phyloP scores from a whole-genome alignment of 1,140 invertebrate species.

The Drosophila subobscura region DNA sequence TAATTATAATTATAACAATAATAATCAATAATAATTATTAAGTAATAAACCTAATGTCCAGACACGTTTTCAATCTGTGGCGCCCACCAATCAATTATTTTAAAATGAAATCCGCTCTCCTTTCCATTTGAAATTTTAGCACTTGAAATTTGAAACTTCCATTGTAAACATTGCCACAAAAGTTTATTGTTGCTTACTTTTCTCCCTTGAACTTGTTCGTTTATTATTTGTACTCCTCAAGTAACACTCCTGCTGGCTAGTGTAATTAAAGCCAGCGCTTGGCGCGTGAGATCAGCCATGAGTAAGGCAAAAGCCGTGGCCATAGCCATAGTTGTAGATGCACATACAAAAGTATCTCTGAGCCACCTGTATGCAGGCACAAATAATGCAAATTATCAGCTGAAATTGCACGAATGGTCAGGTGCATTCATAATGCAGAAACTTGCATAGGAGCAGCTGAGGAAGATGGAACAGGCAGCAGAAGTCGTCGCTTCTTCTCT shows the following conservation, averaged over 20 bases:
- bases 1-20: too few species aligned
- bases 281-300: constrained; percentile 68
- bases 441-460: neutral
- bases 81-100: too few species aligned
- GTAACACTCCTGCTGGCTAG: constrained; percentile 11
- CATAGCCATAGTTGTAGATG: constrained; percentile 12
- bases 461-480: too few species aligned
- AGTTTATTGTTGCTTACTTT: too few species aligned
- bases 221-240: neutral
- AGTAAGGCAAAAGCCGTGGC: constrained; percentile 31
- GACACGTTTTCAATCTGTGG: too few species aligned
- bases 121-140: neutral
- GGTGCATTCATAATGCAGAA: constrained; percentile 58
- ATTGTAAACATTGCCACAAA: too few species aligned
- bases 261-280: constrained; percentile 67
- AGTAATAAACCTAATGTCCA: too few species aligned
- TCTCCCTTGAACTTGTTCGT: too few species aligned
- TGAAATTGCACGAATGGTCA: constrained; percentile 77
- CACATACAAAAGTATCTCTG: constrained; percentile 10
- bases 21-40: too few species aligned
- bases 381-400: constrained; percentile 79
- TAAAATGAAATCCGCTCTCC: too few species aligned
- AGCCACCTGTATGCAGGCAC: constrained; percentile 63
- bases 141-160: neutral
- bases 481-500: constrained; percentile 12